A percentile compares a stretch with the other conserved stretches of the same genome.
Evolutionary conservation across 1,140 invertebrate species (phyloP).

Genomic region (Drosophila mauritiana): DNA sequence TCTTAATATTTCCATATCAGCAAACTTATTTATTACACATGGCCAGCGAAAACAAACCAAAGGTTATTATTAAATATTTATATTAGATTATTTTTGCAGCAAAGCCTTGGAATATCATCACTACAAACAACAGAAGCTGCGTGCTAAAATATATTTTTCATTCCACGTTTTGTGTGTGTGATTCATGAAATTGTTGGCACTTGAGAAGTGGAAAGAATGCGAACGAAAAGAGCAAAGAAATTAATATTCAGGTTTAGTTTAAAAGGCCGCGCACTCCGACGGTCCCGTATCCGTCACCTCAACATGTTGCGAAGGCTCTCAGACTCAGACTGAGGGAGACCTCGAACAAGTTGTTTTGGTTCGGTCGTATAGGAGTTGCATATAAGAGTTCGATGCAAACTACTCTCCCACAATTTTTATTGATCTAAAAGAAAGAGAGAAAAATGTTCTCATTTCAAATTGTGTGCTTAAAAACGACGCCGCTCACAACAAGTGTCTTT

Average conservation of each 20-base stretch:
- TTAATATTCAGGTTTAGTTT: constrained; percentile 7
- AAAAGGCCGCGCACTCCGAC: constrained; percentile 47
- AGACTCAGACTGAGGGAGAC: constrained; percentile 37
- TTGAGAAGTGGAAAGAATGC: constrained; percentile 53
- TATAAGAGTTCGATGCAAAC: too few species aligned
- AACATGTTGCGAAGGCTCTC: constrained; percentile 68
- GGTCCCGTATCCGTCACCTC: constrained; percentile 62
- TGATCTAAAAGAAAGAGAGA: too few species aligned
- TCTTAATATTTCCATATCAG: constrained; percentile 12
- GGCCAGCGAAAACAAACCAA: constrained; percentile 13
- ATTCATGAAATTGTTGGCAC: constrained; percentile 56
- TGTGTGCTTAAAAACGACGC: neutral
- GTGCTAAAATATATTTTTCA: constrained; percentile 33
- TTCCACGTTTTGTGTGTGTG: constrained; percentile 26
- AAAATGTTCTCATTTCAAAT: too few species aligned
- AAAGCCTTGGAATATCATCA: constrained; percentile 16
- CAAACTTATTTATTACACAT: constrained; percentile 27
- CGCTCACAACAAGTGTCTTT: constrained; percentile 64
- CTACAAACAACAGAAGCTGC: constrained; percentile 46
- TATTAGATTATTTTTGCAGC: constrained; percentile 17
- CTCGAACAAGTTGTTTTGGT: too few species aligned
- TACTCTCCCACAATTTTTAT: too few species aligned
- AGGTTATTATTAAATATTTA: constrained; percentile 49
- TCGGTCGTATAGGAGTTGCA: too few species aligned
- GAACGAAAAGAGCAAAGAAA: constrained; percentile 23